Conservation (phyloP, 2,888 invertebrate species). For the Lottia gigantea region DNA sequence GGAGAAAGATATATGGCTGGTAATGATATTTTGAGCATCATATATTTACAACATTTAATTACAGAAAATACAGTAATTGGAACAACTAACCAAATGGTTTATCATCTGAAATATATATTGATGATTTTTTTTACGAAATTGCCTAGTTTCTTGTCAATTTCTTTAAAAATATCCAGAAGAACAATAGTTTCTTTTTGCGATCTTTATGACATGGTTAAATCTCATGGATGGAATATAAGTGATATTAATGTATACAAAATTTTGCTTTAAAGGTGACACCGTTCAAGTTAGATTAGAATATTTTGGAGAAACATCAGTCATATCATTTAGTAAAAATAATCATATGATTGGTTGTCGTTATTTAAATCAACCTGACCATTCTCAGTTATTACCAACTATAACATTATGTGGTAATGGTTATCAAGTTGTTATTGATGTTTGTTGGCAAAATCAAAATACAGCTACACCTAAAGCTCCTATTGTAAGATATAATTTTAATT, state of each 20-base stretch:
- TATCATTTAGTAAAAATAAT: slow-evolving; percentile 56
- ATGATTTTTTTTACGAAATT: too few species aligned
- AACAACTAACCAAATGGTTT: too few species aligned
- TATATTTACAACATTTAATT: too few species aligned
- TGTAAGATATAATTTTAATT: slow-evolving; percentile 37
- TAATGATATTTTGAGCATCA: slow-evolving; percentile 20
- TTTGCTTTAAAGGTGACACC: slow-evolving; percentile 47
- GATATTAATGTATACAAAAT: too few species aligned
- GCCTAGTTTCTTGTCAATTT: too few species aligned
- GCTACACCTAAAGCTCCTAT: slow-evolving; percentile 43
- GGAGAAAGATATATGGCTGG: slow-evolving; percentile 58
- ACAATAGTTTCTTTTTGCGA: too few species aligned
- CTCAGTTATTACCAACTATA: slow-evolving; percentile 56
- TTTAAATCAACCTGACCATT: slow-evolving; percentile 40
- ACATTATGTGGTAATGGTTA: slow-evolving; percentile 58
- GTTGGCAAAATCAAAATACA: slow-evolving; percentile 57
- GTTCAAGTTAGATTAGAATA: slow-evolving; percentile 52
- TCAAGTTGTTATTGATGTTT: slow-evolving; percentile 55
- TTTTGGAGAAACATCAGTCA: slow-evolving; percentile 51
- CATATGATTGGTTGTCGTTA: slow-evolving; percentile 56
- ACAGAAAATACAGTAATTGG: too few species aligned
- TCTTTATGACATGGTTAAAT: too few species aligned
- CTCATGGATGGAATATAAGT: too few species aligned
- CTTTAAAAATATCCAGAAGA: too few species aligned
- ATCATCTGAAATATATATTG: too few species aligned